Base-by-base conservation (phyloP, 2,113 vertebrate species). In the Pelvicachromis taeniatus region DNA sequence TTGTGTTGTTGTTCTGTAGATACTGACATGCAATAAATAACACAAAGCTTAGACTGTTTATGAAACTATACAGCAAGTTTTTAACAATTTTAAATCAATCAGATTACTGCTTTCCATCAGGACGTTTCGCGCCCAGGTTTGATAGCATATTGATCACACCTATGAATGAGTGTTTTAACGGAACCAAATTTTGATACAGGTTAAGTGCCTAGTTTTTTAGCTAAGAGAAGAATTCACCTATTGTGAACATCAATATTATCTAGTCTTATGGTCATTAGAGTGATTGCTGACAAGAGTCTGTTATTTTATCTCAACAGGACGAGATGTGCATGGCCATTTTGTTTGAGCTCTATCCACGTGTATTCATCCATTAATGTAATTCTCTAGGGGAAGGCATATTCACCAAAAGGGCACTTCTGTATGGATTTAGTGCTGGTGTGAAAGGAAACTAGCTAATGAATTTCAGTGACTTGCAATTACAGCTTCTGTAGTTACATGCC, bases 391-490 rank as follows among this genome's bases (percentile, higher is more conserved):
- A 79, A 38, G 65, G 61, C 52, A 38, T 86, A 84, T 52, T 85
- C 85, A 87, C 80, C 53, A 83, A 92, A 93, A 90, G 88, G 88
- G 56, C 78, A 78, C 55, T 85, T 85, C 63, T 87, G 78, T 89
- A 93, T 93, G 78, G 93, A 95, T 91, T 93, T 89, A 89, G 53
- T 58, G 35, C 84, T 80, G 55, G 42, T 81, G 79, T 79, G 21
- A 82, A 85, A 88, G 90, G 88, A 95, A 93, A 82, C 88, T 42
- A 52, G 54, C 68, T 92, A 91, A 93, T 93, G 91, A 92, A 94
- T 91, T 78, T 91, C 88, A 91, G 91, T 84, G 87, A 89, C 84
- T 85, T 59, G 79, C 91, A 93, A 94, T 94, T 92, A 93, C 84
- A 85, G 87, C 68, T 78, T 80, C 86, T 87, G 89, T 92, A 85